Percentiles rank a stretch among this genome's conserved stretches.
Conservation (phyloP, 2,888 invertebrate species). For the Sminthurides aquaticus region DNA sequence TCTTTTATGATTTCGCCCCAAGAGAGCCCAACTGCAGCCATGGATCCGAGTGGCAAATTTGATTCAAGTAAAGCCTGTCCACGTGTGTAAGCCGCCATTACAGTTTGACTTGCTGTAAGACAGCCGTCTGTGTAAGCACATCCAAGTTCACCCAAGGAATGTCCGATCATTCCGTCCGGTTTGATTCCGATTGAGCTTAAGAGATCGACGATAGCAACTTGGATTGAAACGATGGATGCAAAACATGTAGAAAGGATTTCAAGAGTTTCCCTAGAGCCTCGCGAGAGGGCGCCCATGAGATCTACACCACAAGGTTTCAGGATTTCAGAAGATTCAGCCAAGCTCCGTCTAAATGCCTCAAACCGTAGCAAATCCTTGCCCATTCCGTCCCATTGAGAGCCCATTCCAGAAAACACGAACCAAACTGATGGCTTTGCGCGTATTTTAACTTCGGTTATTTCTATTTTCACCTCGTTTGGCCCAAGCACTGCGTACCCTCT, state of each 20-base stretch:
- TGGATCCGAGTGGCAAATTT: constrained; percentile 63
- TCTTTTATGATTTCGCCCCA: constrained; percentile 71
- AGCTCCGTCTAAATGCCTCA: constrained; percentile 56
- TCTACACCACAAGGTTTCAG: constrained; percentile 71
- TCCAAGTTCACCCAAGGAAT: constrained; percentile 86
- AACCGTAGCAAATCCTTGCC: constrained; percentile 50
- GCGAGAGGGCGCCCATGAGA: constrained; percentile 66
- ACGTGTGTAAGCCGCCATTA: constrained; percentile 71
- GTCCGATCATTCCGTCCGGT: constrained; percentile 92
- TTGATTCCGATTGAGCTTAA: constrained; percentile 64
- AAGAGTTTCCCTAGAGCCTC: constrained; percentile 68
- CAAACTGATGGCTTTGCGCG: constrained; percentile 59
- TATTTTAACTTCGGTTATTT: background rate
- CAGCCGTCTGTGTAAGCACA: constrained; percentile 96
- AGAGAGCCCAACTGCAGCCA: constrained; percentile 81
- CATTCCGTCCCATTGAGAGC: constrained; percentile 56
- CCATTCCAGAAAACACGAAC: constrained; percentile 57
- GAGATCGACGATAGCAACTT: constrained; percentile 82
- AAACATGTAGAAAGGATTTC: constrained; percentile 82
- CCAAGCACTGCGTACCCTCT: constrained; percentile 13
- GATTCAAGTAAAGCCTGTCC: constrained; percentile 58
- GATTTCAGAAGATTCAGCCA: constrained; percentile 66
- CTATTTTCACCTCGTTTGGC: background rate
- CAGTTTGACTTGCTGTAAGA: constrained; percentile 85
- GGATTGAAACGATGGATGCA: constrained; percentile 79